phyloP scores from a whole-genome alignment of 2,797 vertebrate species.

The Gymnothorax reevesii region DNA sequence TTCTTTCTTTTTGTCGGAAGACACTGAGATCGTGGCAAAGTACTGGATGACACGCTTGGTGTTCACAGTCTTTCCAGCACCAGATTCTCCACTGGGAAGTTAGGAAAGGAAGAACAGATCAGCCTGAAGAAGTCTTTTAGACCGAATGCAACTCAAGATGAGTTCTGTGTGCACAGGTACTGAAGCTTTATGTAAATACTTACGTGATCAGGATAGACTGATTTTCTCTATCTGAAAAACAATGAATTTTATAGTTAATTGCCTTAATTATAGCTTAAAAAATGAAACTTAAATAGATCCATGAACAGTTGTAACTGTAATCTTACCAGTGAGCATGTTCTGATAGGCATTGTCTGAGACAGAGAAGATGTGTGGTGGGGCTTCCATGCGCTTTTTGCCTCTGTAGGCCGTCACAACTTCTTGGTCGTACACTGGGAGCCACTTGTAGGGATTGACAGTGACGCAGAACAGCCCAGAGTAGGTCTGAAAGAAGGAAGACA shows the following conservation, averaged over 20 bases:
- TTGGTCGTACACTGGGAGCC: slow-evolving; percentile 54
- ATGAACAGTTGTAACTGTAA: too few relatives aligned
- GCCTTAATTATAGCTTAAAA: neutral
- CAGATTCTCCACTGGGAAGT: slow-evolving; percentile 70
- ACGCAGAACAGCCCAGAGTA: slow-evolving; percentile 55
- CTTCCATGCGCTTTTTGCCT: slow-evolving; percentile 88
- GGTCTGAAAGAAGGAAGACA: slow-evolving; percentile 61
- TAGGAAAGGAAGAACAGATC: neutral
- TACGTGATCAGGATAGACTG: slow-evolving; percentile 86
- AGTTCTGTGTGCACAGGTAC: neutral
- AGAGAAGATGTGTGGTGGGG: slow-evolving; percentile 89
- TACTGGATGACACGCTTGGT: slow-evolving; percentile 79
- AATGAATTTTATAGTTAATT: slow-evolving; percentile 10
- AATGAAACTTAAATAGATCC: neutral
- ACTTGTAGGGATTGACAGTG: too few relatives aligned
- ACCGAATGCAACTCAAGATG: neutral
- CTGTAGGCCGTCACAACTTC: slow-evolving; percentile 79
- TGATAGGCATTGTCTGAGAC: slow-evolving; percentile 89
- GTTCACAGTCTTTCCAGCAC: slow-evolving; percentile 80
- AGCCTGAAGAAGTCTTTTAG: neutral
- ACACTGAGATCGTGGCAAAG: slow-evolving; percentile 70
- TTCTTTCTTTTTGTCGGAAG: slow-evolving; percentile 54
- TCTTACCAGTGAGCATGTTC: slow-evolving; percentile 68
- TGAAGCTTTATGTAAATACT: slow-evolving; percentile 50
- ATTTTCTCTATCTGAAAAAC: slow-evolving; percentile 77